Evolutionary conservation across 2,113 vertebrate genomes (phyloP), one percentile per base, ranked within the genome.

Genomic region (Pitta sordida): DNA sequence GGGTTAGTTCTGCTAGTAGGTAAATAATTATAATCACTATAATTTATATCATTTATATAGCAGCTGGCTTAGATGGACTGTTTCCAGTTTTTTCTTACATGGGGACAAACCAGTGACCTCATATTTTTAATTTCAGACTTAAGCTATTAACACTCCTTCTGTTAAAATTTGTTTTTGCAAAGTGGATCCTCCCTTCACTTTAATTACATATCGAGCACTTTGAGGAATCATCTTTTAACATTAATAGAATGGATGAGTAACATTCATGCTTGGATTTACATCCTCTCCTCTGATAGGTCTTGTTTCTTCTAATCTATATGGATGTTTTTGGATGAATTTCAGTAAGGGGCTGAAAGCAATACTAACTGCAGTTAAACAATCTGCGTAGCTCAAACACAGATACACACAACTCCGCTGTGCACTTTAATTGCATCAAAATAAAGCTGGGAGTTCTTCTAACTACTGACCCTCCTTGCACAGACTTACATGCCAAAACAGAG

Each of bases 101-200:
- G 91, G 95, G 95, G 95, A 79, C 87, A 95, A 96, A 96, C 63
- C 93, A 95, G 91, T 96, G 95, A 97, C 96, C 94, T 97, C 87
- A 78, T 95, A 93, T 91, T 96, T 96, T 91, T 96, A 91, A 91
- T 92, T 93, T 96, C 93, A 94, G 96, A 90, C 92, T 95, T 64
- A 18, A 96, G 85, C 95, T 97, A 97, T 97, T 97, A 97, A 96
- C 97, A 96, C 94, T 86, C 55, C 95, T 96, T 93, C 86, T 92
- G 88, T 90, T 81, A 94, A 87, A 63, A 89, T 95, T 93, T 95
- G 82, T 70, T 95, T 83, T 94, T 94, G 52, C 83, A 83, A 76
- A 92, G 67, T 26, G 18, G 51, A 90, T 87, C 83, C 71, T 90
- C 91, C 81, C 53, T 87, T 87, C 64, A 53, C 80, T 95, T 90